phyloP scores from a whole-genome alignment of 2,888 invertebrate genomes.

The Adelognathus sp. region DNA sequence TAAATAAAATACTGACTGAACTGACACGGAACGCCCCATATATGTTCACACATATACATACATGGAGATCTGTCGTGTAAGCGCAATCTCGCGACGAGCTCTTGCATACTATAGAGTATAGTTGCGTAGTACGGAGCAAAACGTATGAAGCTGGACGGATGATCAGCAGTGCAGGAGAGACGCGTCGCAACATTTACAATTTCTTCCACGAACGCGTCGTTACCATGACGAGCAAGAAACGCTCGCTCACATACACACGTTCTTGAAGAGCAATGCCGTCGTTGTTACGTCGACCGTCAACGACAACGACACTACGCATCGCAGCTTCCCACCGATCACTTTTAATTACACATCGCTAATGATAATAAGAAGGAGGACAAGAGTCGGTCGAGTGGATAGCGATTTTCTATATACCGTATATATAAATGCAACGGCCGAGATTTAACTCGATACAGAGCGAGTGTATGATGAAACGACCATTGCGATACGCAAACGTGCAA shows the following conservation, averaged over 20 bases:
- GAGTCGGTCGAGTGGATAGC: conserved; percentile 8
- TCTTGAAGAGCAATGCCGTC: conserved; percentile 49
- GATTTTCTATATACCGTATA: conserved; percentile 3
- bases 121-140: conserved; percentile 40
- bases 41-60: too few species aligned
- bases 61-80: conserved; percentile 1
- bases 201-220: conserved; percentile 77
- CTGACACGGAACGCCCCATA: too few species aligned
- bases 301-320: conserved; percentile 45
- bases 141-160: conserved; percentile 59
- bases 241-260: conserved; percentile 39
- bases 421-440: background rate
- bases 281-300: conserved; percentile 67
- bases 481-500: background rate
- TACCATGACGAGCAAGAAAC: conserved; percentile 73
- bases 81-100: conserved; percentile 42
- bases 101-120: conserved; percentile 45
- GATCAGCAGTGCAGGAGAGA: conserved; percentile 2
- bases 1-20: too few species aligned
- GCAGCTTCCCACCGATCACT: conserved; percentile 53
- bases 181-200: conserved; percentile 68
- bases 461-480: background rate
- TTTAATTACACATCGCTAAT: conserved; percentile 71
- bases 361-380: conserved; percentile 62
- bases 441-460: background rate